Conservation (phyloP, 2,797 vertebrate species). For the Lagodon rhomboides region DNA sequence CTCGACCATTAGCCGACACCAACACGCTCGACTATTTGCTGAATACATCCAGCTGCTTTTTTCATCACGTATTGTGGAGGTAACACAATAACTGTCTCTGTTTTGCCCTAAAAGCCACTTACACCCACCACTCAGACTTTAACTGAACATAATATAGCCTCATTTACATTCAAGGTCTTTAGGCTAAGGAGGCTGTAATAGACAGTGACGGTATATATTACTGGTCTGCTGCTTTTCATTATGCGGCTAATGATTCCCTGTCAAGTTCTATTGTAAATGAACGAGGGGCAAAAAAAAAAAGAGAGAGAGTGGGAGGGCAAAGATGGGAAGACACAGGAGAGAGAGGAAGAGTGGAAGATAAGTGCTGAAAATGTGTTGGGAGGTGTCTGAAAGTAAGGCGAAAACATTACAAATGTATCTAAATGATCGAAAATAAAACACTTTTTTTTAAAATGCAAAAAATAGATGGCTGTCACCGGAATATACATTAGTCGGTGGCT, state of each 20-base stretch:
- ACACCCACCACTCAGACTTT: constrained; percentile 44
- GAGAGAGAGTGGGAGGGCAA: constrained; percentile 52
- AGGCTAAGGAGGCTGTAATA: constrained; percentile 76
- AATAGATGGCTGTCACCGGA: not conserved
- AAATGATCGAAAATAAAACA: not conserved
- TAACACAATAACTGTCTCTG: constrained; percentile 28
- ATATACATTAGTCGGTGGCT: not conserved
- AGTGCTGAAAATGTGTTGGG: not conserved
- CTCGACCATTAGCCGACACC: constrained; percentile 10
- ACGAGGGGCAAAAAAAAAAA: constrained; percentile 44
- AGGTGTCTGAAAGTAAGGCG: not conserved
- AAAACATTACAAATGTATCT: not conserved
- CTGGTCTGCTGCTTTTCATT: constrained; percentile 81
- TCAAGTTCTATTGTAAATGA: constrained; percentile 78
- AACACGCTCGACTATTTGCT: not conserved
- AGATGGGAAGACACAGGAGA: constrained; percentile 15
- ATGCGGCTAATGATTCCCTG: constrained; percentile 80
- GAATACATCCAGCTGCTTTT: constrained; percentile 13
- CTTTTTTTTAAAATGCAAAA: not conserved
- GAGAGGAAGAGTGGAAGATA: not conserved
- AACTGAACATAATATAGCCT: constrained; percentile 50
- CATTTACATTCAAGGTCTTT: constrained; percentile 75
- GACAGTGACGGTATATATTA: constrained; percentile 76
- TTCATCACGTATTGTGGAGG: not conserved
- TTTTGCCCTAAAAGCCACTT: constrained; percentile 44